Percentiles rank a stretch among this genome's conserved stretches.
Conservation (phyloP, 2,888 invertebrate species). For the Limenitis camilla region DNA sequence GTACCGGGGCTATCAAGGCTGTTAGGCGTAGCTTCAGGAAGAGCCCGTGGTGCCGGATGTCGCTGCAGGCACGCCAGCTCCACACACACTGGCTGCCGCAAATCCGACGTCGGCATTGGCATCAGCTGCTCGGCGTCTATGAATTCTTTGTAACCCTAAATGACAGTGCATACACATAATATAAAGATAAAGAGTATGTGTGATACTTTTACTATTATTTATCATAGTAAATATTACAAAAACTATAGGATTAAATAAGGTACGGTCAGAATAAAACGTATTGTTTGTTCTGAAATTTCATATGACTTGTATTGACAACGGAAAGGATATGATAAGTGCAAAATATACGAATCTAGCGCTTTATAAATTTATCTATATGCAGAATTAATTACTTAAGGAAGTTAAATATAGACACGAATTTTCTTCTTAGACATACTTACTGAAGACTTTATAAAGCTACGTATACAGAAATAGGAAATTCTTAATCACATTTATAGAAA, state of each 20-base stretch:
- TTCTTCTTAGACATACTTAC: conserved; percentile 89
- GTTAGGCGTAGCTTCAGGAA: conserved; percentile 68
- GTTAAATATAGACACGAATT: too few species aligned
- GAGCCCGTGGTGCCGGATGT: conserved; percentile 69
- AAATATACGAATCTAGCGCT: too few species aligned
- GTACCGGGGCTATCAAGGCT: conserved; percentile 70
- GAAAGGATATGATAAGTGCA: too few species aligned
- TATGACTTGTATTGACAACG: too few species aligned
- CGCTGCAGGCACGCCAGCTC: conserved; percentile 82
- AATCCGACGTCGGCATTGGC: conserved; percentile 89
- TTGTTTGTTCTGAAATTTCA: too few species aligned
- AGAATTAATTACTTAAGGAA: too few species aligned
- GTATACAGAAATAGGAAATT: background rate
- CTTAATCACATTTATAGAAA: background rate
- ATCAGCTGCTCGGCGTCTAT: conserved; percentile 92
- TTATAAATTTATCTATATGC: too few species aligned
- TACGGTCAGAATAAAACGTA: too few species aligned
- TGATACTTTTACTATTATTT: too few species aligned
- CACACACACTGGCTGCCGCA: conserved; percentile 86
- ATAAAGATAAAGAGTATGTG: too few species aligned
- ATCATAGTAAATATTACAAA: too few species aligned
- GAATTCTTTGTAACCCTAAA: conserved; percentile 91
- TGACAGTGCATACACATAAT: background rate
- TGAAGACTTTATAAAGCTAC: conserved; percentile 5
- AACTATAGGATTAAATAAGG: too few species aligned